Evolutionary conservation across 2,888 invertebrate genomes (phyloP), one percentile per base, ranked within the genome.

Genomic region (Amiota communis): DNA sequence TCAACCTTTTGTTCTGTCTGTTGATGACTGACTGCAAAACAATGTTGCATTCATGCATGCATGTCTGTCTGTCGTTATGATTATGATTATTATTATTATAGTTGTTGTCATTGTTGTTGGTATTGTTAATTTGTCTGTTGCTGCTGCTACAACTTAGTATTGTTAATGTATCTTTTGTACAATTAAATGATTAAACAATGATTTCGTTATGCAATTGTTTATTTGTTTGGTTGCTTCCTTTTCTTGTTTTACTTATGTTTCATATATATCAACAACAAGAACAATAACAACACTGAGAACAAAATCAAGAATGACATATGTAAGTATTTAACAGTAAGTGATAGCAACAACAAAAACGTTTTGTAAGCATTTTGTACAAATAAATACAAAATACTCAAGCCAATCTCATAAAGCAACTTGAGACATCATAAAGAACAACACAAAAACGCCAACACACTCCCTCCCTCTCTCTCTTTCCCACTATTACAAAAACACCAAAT

Each of bases 331-430:
- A 36, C 36, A 36, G 57, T 59, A 51, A n/a, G n/a, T 51, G 12
- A 51, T 12, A 51, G 53, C 12, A n/a, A 51, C 53, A n/a, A n/a
- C 17, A 59, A 59, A 59, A 36, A n/a, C 63, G 36, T 63, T 63
- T 23, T 36, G 63, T 63, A 36, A 63, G 63, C 46, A 36, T 63
- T 59, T 63, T 63, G 63, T 63, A 63, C 23, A 63, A 63, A 59
- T 17, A 20, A 12, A 36, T 36, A 36, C 6, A 36, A 36, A 6
- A 51, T 59, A 20, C 20, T 59, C 57, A 59, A 17, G 11, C 15
- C 57, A 59, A 36, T 15, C 57, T 53, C 53, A 53, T 53, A 53
- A 53, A 53, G 53, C 53, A 53, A 59, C 59, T 23, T 17, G 10
- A 59, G 36, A 36, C 63, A 63, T 63, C 11, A 59, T 17, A 59